Evolutionary conservation across 2,113 vertebrate species (phyloP).

Genomic region (Bothrops jararaca): DNA sequence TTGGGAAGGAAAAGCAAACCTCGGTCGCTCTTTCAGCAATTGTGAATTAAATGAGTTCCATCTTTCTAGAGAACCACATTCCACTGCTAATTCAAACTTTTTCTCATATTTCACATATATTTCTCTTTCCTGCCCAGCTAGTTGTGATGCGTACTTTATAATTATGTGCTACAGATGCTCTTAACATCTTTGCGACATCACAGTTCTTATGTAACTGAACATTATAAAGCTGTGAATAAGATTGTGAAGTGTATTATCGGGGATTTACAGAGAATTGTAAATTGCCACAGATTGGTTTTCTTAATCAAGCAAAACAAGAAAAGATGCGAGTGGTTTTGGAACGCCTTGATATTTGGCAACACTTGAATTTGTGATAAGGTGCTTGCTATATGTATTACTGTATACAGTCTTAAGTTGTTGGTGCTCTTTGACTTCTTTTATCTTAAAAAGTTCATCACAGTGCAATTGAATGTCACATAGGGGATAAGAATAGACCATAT

Average conservation of each 20-base stretch:
- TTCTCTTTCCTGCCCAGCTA: constrained; percentile 54
- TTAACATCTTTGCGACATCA: constrained; percentile 54
- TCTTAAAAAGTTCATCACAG: not conserved
- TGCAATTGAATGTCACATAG: not conserved
- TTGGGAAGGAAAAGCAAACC: constrained; percentile 37
- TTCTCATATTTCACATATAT: constrained; percentile 52
- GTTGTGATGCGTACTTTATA: constrained; percentile 46
- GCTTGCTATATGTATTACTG: not conserved
- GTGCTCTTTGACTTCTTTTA: not conserved
- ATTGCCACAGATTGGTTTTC: constrained; percentile 60
- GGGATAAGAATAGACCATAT: not conserved
- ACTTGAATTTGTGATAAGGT: not conserved
- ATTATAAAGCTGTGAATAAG: constrained; percentile 52
- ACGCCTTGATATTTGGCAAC: not conserved
- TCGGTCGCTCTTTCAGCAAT: constrained; percentile 48
- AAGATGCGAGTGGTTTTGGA: constrained; percentile 32
- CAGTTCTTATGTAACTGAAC: constrained; percentile 35
- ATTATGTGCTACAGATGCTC: constrained; percentile 62
- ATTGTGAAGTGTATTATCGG: constrained; percentile 61
- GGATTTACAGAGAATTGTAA: constrained; percentile 53
- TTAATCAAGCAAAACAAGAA: constrained; percentile 58
- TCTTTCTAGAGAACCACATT: constrained; percentile 36
- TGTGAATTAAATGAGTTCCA: constrained; percentile 41
- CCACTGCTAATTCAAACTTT: constrained; percentile 34
- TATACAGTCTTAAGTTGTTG: not conserved